Evolutionary conservation across 2,113 vertebrate genomes (phyloP), one percentile per base, ranked within the genome.

Genomic region (Petromus typicus): DNA sequence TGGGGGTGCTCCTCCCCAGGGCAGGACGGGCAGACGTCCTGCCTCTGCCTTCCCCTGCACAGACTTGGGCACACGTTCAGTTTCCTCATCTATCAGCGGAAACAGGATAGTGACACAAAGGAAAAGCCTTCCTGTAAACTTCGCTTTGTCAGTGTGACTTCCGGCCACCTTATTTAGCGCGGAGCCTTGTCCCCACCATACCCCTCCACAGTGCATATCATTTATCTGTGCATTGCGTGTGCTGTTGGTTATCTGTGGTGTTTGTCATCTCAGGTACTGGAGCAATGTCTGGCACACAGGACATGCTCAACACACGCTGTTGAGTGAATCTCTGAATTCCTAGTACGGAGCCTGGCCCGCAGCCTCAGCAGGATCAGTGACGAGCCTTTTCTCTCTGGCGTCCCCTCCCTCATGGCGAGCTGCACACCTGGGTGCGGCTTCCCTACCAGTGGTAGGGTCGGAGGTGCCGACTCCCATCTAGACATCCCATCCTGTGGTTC

Each of bases 131-230:
- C 0, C 22, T 45, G 34, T 54, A 40, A 37, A 37, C 3, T 17
- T 93, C 14, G 14, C 16, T n/a, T n/a, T 34, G 32, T 48, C 73
- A 22, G 2, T 7, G 64, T 27, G 56, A 32, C 64, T 57, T 37
- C 73, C 17, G 17, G 34, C 13, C 32, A 32, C 32, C 20, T 2
- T 9, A 6, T 9, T 40, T 40, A 63, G 17, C 11, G 22, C 18
- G 5, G 75, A 34, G 6, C 20, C 17, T 61, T 12, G 27, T 18
- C 10, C 0, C 1, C 1, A 2, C 5, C 3, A 3, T 37, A 2
- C 37, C 27, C 34, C 14, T 25, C 16, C 20, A 8, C 63, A 23
- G 25, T 37, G 8, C 2, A 23, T 17, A 20, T 51, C 2, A 5
- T n/a, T 57, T 27, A 45, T 25, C 16, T 32, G 5, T 13, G 7